A percentile compares a stretch with the other conserved stretches of the same genome.
Conservation (phyloP, 2,113 vertebrate species). For the Marmota monax region DNA sequence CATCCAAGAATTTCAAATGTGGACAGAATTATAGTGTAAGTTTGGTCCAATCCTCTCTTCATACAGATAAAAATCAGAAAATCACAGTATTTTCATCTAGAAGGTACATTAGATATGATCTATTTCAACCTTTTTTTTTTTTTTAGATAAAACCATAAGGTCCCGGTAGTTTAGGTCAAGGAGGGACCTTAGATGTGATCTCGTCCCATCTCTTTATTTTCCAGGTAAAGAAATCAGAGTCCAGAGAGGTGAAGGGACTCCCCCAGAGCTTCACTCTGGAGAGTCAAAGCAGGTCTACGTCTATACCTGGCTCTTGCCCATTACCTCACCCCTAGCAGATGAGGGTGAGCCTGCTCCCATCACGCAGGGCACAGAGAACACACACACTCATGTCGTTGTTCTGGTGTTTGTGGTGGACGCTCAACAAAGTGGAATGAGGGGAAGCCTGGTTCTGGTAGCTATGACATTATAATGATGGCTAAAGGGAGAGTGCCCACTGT, state of each 20-base stretch:
- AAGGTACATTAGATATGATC: background rate
- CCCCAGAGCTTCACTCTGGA: background rate
- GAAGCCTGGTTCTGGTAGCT: background rate
- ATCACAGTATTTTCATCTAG: background rate
- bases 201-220: background rate
- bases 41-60: conserved; percentile 32
- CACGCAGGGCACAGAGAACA: background rate
- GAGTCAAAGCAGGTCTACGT: background rate
- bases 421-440: background rate
- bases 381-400: background rate
- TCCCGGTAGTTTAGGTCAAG: background rate
- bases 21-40: background rate
- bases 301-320: background rate
- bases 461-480: background rate
- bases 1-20: conserved; percentile 46
- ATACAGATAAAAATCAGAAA: background rate
- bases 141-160: background rate
- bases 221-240: background rate
- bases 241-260: background rate
- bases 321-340: accelerated
- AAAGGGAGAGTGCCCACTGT: background rate
- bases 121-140: background rate
- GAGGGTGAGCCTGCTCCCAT: background rate
- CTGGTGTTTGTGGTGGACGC: background rate
- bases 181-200: background rate